A percentile compares a stretch with the other conserved stretches of the same genome.
Conservation (phyloP, 2,888 invertebrate species). For the Lithophane socia region DNA sequence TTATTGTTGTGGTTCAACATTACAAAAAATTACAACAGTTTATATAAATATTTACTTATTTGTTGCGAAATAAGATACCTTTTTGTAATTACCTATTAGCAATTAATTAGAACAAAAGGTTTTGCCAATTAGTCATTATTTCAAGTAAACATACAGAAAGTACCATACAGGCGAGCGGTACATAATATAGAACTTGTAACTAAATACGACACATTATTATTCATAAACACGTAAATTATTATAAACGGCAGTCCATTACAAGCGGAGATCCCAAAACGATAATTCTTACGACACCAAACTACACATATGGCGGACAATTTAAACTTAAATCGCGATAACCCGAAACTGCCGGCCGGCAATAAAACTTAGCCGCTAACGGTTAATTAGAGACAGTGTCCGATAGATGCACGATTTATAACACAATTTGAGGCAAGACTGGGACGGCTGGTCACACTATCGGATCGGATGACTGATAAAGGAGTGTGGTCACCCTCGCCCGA, state of each 20-base stretch:
- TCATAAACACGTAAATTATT: slow-evolving; percentile 52
- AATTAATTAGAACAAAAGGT: slow-evolving; percentile 42
- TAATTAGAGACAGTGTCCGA: slow-evolving; percentile 86
- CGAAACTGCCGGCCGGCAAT: slow-evolving; percentile 82
- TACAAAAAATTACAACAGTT: slow-evolving; percentile 18
- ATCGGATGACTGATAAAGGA: slow-evolving; percentile 85
- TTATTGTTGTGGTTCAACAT: slow-evolving; percentile 19
- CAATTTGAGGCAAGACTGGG: slow-evolving; percentile 71
- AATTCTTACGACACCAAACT: slow-evolving; percentile 78
- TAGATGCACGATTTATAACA: slow-evolving; percentile 81
- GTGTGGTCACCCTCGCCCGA: slow-evolving; percentile 83
- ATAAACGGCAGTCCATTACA: slow-evolving; percentile 58
- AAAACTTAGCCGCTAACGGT: slow-evolving; percentile 86
- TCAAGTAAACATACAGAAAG: slow-evolving; percentile 28
- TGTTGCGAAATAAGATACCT: slow-evolving; percentile 18
- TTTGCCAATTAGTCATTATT: slow-evolving; percentile 26
- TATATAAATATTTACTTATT: slow-evolving; percentile 11
- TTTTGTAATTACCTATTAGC: slow-evolving; percentile 24
- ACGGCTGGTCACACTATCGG: slow-evolving; percentile 75
- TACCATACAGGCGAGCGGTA: neutral
- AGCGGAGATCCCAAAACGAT: slow-evolving; percentile 74
- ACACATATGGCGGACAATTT: slow-evolving; percentile 84
- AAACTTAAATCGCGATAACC: slow-evolving; percentile 84
- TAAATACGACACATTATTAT: slow-evolving; percentile 41
- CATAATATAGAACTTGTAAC: slow-evolving; percentile 11